phyloP scores from a whole-genome alignment of 2,113 vertebrate species.

The Chionis minor region DNA sequence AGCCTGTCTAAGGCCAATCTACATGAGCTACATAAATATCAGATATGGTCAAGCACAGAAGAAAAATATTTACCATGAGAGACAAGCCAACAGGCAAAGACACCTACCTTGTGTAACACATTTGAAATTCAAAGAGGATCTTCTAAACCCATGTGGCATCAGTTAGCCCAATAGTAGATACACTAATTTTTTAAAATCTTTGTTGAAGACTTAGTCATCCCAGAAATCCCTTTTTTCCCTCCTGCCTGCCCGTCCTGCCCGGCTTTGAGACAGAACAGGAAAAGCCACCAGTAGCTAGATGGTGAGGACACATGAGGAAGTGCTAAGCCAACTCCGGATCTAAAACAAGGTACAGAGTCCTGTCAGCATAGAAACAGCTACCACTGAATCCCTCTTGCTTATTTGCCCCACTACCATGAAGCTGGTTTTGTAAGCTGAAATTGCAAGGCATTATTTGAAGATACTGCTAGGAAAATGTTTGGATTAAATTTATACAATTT shows the following conservation, averaged over 20 bases:
- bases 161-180: neutral
- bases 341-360: neutral
- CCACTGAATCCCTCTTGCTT: neutral
- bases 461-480: fast-evolving
- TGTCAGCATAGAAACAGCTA: neutral
- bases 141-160: neutral
- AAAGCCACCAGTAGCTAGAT: neutral
- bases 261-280: neutral
- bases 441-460: neutral
- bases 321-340: neutral
- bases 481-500: neutral
- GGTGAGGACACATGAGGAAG: neutral
- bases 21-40: neutral
- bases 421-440: neutral
- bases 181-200: neutral
- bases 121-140: neutral
- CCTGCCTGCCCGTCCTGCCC: fast-evolving
- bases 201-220: neutral
- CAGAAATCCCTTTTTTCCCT: neutral
- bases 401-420: neutral
- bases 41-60: neutral
- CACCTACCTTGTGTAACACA: neutral
- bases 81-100: neutral
- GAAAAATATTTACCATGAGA: neutral
- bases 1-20: neutral